Evolutionary conservation across 2,797 vertebrate species (phyloP).

Genomic region (Scomberomorus guttatus): DNA sequence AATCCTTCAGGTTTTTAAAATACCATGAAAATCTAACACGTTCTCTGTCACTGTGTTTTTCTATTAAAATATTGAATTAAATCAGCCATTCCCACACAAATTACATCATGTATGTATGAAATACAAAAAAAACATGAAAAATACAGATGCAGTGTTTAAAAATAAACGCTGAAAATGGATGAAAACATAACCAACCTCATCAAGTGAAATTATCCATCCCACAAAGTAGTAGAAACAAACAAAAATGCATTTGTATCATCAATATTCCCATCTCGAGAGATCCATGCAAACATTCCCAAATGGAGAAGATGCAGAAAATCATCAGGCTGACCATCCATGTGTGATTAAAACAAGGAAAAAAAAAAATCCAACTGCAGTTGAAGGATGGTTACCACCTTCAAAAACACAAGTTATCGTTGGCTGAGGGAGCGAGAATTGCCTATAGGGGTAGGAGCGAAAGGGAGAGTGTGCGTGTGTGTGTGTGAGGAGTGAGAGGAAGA

Average conservation of each 20-base stretch:
- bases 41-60: neutral
- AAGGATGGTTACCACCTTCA: constrained; percentile 79
- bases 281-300: constrained; percentile 66
- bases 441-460: constrained; percentile 74
- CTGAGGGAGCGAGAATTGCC: constrained; percentile 77
- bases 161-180: neutral
- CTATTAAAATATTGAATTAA: neutral
- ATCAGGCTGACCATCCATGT: constrained; percentile 60
- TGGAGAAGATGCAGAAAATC: constrained; percentile 44
- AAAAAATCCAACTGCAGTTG: constrained; percentile 66
- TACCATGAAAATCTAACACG: neutral
- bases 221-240: constrained; percentile 48
- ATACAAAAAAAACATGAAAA: constrained; percentile 1
- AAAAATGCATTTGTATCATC: constrained; percentile 46
- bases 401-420: constrained; percentile 81
- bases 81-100: neutral
- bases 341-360: constrained; percentile 44
- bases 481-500: constrained; percentile 62
- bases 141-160: neutral
- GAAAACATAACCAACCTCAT: constrained; percentile 68
- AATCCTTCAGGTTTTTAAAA: neutral
- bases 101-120: neutral
- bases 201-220: constrained; percentile 56
- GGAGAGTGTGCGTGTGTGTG: constrained; percentile 47
- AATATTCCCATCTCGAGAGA: constrained; percentile 59